phyloP scores from a whole-genome alignment of 2,888 invertebrate species.

The Conistra vaccinii region DNA sequence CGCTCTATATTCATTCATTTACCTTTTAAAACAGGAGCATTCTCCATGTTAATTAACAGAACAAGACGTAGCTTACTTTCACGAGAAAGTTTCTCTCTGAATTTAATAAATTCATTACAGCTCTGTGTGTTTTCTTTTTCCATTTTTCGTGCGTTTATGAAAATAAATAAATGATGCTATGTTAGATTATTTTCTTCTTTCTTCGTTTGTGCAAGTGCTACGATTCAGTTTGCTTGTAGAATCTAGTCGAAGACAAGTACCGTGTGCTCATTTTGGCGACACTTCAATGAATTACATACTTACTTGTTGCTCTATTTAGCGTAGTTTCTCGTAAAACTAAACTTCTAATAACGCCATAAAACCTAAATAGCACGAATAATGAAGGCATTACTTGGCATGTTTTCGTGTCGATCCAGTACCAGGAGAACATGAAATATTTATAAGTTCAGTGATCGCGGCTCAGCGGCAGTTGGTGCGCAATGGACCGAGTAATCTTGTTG shows the following conservation, averaged over 20 bases:
- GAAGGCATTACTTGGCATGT: conserved; percentile 25
- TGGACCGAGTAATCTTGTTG: conserved; percentile 42
- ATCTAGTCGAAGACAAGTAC: background rate
- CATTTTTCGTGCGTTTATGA: conserved; percentile 25
- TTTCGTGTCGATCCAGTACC: conserved; percentile 18
- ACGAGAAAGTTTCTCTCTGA: conserved; percentile 24
- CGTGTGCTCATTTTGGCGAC: conserved; percentile 1
- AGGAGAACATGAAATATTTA: conserved; percentile 60
- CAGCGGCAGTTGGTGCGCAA: conserved; percentile 30
- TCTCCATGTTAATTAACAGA: conserved; percentile 26
- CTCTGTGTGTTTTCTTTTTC: conserved; percentile 24
- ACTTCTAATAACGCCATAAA: conserved; percentile 42
- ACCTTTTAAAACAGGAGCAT: conserved; percentile 13
- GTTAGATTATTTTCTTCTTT: conserved; percentile 8
- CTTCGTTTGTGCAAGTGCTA: background rate
- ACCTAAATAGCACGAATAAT: conserved; percentile 37
- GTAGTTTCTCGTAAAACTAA: conserved; percentile 10
- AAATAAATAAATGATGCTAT: conserved; percentile 32
- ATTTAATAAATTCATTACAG: conserved; percentile 48
- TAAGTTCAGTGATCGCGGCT: conserved; percentile 55
- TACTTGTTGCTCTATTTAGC: conserved; percentile 12
- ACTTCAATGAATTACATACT: background rate
- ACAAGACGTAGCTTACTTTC: conserved; percentile 20
- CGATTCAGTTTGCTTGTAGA: background rate
- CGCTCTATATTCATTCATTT: conserved; percentile 1